Base-by-base conservation (phyloP, 2,113 vertebrate genomes). In the Suricata suricatta region DNA sequence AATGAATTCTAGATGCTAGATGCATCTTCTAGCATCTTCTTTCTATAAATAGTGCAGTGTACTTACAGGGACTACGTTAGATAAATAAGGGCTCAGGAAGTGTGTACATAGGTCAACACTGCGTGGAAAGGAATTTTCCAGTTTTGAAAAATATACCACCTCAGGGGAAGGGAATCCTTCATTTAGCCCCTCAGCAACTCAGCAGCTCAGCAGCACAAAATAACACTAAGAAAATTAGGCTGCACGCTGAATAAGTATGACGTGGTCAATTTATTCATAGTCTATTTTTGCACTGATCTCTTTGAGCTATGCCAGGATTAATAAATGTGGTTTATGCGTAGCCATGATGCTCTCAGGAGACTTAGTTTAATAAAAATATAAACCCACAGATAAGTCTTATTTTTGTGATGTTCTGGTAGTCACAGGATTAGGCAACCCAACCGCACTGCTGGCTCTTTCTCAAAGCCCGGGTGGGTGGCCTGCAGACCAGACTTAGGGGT, bases 341-440 rank as follows among this genome's bases (percentile, higher is more conserved):
- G 83, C 81, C 84, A 79, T 80, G 86, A 95, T 8, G 63, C n/a
- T 91, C 86, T 74, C 41, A 19, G 84, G 90, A 95, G 95, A 91
- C 85, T 96, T 95, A 50, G 79, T 91, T 95, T 96, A 97, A 97
- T 98, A 96, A 98, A 95, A 97, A 93, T 92, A 93, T 79, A 94
- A 98, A 89, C 52, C 38, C 91, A 79, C 41, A 97, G 77, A 94
- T 95, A 97, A 80, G 60, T 64, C n/a, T 91, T 93, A 64, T 84
- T 97, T 97, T 95, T 96, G 63, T 93, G 93, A 82, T 84, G 91
- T 95, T 11, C 41, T 85, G 35, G 71, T 95, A 96, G 90, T 97
- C 68, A 38, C 14, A 29, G 71, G 84, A 79, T 87, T 93, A 97
- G 21, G 63, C 81, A 66, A 72, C 86, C 29, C 71, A 85, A 12